Base-by-base conservation (phyloP, 2,113 vertebrate genomes). In the Laticauda colubrina region DNA sequence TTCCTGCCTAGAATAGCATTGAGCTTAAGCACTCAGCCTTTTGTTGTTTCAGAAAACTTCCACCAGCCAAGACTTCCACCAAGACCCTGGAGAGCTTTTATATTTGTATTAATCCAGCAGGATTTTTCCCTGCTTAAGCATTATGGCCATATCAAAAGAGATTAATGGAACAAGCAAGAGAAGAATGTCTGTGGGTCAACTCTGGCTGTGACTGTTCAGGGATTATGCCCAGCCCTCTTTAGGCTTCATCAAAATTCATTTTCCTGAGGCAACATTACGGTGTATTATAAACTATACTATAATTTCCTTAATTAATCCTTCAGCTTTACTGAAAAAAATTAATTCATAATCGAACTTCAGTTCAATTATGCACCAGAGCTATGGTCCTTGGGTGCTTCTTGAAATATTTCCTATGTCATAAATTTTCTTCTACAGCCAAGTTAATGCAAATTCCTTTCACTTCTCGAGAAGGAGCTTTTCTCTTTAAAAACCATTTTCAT, bases 1-100 rank as follows among this genome's bases (percentile, higher is more conserved):
- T 96, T 96, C 94, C 95, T 95, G 94, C 93, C 92, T 96, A 87
- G 94, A 96, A 95, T 91, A 96, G 96, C 95, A 94, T 11, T 88
- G 93, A 18, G 92, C 93, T 59, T 69, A 92, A 90, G 7, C 3
- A 0, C 94, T 93, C 90, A 87, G 45, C 93, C 69, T 39, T 95
- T 89, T 24, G 96, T 97, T 97, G 95, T 95, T 97, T 93, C 95
- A 94, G 89, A 0, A 95, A 90, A 86, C 95, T 94, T 56, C 94
- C 91, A 51, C 89, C 0, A 2, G 29, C 0, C 48, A 51, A 51
- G 8, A 51, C 8, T 51, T 51, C 48, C 8, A 51, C 48, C 48
- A 51, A 51, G 48, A 51, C 8, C 48, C 61, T 3, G 56, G 59
- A 85, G 90, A 92, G 81, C 75, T 90, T 10, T 87, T 59, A 0